Percentiles rank a stretch among this genome's conserved stretches.
These are phyloP conservation scores for Tenthredo scrophulariae DNA, from an alignment of 2,888 invertebrate genomes.

Conservation along the genomic window DNA sequence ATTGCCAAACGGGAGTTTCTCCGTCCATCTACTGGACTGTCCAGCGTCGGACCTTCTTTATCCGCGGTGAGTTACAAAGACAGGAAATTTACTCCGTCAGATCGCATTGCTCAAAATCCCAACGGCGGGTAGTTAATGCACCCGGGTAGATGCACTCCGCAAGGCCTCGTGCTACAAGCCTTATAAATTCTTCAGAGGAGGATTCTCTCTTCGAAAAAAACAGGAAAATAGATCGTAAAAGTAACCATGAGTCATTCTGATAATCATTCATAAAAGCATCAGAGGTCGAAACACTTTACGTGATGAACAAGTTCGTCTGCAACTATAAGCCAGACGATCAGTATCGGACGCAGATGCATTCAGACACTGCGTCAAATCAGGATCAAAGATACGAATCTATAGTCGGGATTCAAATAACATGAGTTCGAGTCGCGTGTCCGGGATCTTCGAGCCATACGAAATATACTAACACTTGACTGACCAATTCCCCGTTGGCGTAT, in stretches of 20 bases:
- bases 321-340: not conserved
- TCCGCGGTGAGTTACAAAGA: not conserved
- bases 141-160: not conserved
- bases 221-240: not conserved
- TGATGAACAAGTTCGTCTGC: slow-evolving; percentile 20
- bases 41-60: slow-evolving; percentile 16
- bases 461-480: not conserved
- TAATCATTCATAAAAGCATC: not conserved
- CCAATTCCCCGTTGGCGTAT: slow-evolving; percentile 41
- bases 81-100: not conserved
- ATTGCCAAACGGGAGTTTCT: slow-evolving; percentile 47
- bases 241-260: not conserved
- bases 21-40: not conserved
- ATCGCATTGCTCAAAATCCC: not conserved
- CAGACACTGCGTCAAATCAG: slow-evolving; percentile 31
- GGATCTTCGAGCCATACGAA: not conserved
- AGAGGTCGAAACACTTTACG: slow-evolving; percentile 13
- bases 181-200: not conserved
- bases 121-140: not conserved
- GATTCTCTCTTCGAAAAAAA: not conserved
- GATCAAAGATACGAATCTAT: slow-evolving; percentile 36
- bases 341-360: slow-evolving; percentile 25
- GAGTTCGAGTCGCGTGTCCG: slow-evolving; percentile 30
- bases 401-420: slow-evolving; percentile 26
- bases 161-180: not conserved